Evolutionary conservation across 2,888 invertebrate species (phyloP).

Genomic region (Drosophila mimetica): DNA sequence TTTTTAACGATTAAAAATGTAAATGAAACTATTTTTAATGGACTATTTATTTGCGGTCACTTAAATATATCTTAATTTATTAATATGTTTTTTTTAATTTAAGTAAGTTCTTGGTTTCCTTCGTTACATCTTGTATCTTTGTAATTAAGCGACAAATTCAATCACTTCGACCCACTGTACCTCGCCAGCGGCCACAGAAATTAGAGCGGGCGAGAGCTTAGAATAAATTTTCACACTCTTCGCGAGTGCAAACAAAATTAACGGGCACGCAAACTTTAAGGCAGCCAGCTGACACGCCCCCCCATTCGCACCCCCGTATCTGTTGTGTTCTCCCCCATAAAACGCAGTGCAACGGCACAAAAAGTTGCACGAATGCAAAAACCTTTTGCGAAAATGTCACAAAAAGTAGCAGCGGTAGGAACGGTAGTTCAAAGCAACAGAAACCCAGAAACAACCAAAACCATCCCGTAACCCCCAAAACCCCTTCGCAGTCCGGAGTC

Average conservation of each 20-base stretch:
- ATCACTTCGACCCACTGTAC: not conserved
- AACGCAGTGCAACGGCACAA: conserved; percentile 66
- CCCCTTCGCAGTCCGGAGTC: not conserved
- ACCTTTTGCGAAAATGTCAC: conserved; percentile 62
- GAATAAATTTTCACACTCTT: conserved; percentile 75
- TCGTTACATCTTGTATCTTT: too few relatives aligned
- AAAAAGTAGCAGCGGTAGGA: conserved; percentile 39
- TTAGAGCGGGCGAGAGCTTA: conserved; percentile 66
- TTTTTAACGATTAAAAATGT: too few relatives aligned
- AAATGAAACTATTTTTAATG: too few relatives aligned
- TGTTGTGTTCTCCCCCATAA: conserved; percentile 41
- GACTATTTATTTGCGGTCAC: too few relatives aligned
- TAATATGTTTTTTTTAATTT: too few relatives aligned
- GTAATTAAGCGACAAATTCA: too few relatives aligned
- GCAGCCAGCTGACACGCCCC: conserved; percentile 51
- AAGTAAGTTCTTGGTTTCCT: too few relatives aligned
- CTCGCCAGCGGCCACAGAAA: conserved; percentile 34
- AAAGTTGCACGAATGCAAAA: conserved; percentile 75
- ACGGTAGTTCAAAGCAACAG: not conserved
- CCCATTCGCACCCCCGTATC: conserved; percentile 12
- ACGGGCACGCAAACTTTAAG: conserved; percentile 66
- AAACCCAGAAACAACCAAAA: too few relatives aligned
- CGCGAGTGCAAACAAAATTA: conserved; percentile 72
- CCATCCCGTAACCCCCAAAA: too few relatives aligned
- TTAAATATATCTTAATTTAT: too few relatives aligned